These are phyloP conservation scores for Episyrphus balteatus DNA, from an alignment of 1,140 invertebrate species.

Conservation along the genomic window DNA sequence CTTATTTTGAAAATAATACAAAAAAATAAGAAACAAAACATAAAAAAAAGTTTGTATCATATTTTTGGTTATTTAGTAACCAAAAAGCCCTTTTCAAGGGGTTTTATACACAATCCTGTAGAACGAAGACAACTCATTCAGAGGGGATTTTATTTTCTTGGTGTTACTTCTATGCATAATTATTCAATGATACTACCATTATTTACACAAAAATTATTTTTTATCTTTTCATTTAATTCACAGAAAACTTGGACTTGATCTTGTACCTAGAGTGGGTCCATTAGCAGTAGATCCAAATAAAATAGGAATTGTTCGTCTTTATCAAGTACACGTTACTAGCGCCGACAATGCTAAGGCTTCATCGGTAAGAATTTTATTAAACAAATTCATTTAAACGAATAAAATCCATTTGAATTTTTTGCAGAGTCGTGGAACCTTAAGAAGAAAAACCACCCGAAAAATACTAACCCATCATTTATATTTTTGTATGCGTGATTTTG, in stretches of 20 bases:
- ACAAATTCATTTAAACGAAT: not conserved
- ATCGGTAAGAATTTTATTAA: conserved; percentile 44
- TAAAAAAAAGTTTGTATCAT: too few species aligned
- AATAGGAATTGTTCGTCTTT: conserved; percentile 78
- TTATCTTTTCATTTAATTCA: conserved; percentile 46
- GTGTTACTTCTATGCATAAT: too few species aligned
- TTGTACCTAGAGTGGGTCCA: conserved; percentile 77
- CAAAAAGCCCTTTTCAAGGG: too few species aligned
- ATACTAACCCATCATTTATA: conserved; percentile 71
- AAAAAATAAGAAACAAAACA: too few species aligned
- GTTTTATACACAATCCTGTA: too few species aligned
- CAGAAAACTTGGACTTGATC: conserved; percentile 82
- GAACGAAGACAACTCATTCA: too few species aligned
- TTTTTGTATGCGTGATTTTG: conserved; percentile 80
- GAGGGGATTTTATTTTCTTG: too few species aligned
- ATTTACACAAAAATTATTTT: too few species aligned
- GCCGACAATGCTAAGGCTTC: conserved; percentile 66
- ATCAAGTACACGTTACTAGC: conserved; percentile 74
- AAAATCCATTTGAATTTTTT: not conserved
- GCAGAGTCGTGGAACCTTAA: conserved; percentile 55
- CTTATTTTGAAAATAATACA: too few species aligned
- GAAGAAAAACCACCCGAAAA: conserved; percentile 52
- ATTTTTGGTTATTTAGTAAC: too few species aligned
- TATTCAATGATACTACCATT: too few species aligned
- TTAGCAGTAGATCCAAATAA: conserved; percentile 80